Evolutionary conservation across 2,113 vertebrate genomes (phyloP).

Genomic region (Marcusenius ussheri): DNA sequence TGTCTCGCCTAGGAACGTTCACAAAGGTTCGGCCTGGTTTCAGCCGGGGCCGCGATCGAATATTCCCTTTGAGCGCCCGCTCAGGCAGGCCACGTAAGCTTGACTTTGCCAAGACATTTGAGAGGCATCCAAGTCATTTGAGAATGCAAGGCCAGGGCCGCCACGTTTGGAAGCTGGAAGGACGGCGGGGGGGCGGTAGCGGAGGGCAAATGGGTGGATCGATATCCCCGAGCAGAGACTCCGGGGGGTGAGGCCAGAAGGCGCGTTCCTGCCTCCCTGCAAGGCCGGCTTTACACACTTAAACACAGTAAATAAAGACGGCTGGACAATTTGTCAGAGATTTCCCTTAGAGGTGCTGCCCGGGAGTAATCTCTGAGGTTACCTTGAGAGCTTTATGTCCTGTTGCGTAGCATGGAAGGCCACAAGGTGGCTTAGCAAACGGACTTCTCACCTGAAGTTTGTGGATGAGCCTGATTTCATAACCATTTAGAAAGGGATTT

Average conservation of each 20-base stretch:
- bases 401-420: neutral
- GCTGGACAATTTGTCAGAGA: neutral
- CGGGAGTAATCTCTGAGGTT: neutral
- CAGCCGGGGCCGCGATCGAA: neutral
- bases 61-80: neutral
- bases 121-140: neutral
- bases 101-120: constrained; percentile 8
- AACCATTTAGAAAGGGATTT: neutral
- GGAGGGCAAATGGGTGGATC: neutral
- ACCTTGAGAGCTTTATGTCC: neutral
- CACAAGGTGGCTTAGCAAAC: neutral
- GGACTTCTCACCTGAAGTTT: neutral
- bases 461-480: neutral
- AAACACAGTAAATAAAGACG: neutral
- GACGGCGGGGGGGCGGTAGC: neutral
- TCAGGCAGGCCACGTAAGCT: neutral
- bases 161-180: neutral
- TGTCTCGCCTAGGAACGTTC: neutral
- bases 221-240: neutral
- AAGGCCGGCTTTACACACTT: neutral
- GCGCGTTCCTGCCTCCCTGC: no score
- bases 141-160: neutral
- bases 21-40: neutral
- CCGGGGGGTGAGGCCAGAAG: neutral
- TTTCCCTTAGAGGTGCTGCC: neutral